A percentile compares a stretch with the other conserved stretches of the same genome.
phyloP scores from a whole-genome alignment of 2,888 invertebrate genomes.

The Rotaria magnacalcarata region DNA sequence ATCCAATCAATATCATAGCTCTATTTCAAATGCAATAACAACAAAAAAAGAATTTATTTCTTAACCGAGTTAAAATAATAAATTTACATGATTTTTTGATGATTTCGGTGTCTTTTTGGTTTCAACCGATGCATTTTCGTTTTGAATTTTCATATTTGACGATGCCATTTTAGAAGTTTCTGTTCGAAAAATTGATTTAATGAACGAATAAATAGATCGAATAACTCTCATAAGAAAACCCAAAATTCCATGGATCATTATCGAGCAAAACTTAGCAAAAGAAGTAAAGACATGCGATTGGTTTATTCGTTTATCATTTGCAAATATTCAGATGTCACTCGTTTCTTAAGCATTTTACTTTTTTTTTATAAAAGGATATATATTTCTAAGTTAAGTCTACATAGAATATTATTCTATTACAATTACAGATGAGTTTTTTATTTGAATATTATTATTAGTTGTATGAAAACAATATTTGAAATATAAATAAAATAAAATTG shows the following conservation, averaged over 20 bases:
- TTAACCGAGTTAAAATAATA: neutral
- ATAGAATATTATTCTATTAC: too few species aligned
- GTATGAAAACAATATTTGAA: too few species aligned
- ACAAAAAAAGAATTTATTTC: neutral
- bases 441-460: too few species aligned
- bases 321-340: neutral
- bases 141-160: neutral
- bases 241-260: neutral
- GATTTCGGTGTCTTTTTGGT: neutral
- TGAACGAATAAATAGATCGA: neutral
- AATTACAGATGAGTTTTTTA: too few species aligned
- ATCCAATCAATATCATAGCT: conserved; percentile 25
- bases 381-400: too few species aligned
- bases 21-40: neutral
- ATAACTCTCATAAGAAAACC: neutral
- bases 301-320: neutral
- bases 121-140: neutral
- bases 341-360: neutral
- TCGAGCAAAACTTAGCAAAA: neutral
- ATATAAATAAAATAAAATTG: too few species aligned
- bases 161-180: neutral
- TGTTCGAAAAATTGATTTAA: neutral
- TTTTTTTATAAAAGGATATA: too few species aligned
- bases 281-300: neutral
- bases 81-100: neutral